Percentiles rank a stretch among this genome's conserved stretches.
Evolutionary conservation across 2,113 vertebrate genomes (phyloP).

Genomic region (Pomatorhinus ruficollis): DNA sequence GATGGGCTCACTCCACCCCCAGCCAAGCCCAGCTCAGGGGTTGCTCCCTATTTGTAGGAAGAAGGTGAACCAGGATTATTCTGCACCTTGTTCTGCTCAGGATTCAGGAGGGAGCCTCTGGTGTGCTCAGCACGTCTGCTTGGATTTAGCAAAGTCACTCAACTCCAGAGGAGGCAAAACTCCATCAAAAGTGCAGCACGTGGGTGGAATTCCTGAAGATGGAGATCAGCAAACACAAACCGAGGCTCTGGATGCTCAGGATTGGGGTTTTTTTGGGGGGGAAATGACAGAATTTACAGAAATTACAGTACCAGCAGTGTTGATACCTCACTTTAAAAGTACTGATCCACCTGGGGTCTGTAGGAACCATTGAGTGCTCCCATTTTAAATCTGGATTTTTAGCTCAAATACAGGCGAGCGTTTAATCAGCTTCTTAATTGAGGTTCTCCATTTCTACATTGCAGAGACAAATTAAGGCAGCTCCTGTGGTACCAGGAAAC

Average conservation of each 20-base stretch:
- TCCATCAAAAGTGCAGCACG: not conserved
- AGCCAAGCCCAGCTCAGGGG: not conserved
- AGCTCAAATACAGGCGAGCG: not conserved
- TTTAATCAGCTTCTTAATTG: slow-evolving; percentile 64
- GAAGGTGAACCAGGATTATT: not conserved
- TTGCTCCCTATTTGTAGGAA: slow-evolving; percentile 25
- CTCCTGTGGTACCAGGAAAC: slow-evolving; percentile 9
- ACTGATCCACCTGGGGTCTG: not conserved
- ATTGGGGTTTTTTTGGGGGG: not conserved
- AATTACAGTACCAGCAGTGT: rapidly evolving
- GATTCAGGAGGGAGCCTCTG: not conserved
- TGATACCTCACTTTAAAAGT: not conserved
- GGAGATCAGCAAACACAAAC: rapidly evolving
- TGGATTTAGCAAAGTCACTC: not conserved
- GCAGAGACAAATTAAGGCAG: slow-evolving; percentile 38
- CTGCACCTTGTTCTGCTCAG: not conserved
- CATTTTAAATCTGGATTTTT: not conserved
- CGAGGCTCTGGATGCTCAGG: rapidly evolving
- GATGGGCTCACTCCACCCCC: not conserved
- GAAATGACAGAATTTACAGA: not conserved
- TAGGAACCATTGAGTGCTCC: not conserved
- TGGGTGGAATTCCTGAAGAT: not conserved
- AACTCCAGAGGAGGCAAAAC: not conserved
- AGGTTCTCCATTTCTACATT: slow-evolving; percentile 22
- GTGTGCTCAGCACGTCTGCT: not conserved